Evolutionary conservation across 2,113 vertebrate species (phyloP), one percentile per base, ranked within the genome.

Genomic region (Caloenas nicobarica): DNA sequence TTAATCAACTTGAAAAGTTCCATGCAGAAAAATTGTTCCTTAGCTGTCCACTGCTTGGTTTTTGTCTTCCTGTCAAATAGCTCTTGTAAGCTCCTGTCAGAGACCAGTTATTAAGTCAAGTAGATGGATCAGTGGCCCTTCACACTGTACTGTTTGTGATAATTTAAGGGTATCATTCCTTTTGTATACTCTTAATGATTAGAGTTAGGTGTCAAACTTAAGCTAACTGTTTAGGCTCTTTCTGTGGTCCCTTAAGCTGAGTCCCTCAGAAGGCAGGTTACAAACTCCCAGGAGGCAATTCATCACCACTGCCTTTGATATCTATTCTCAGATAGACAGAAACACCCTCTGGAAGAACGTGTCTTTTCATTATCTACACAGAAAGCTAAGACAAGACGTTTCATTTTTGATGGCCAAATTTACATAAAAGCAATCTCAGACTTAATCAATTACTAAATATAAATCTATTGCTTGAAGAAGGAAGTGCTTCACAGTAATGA

Each of bases 361-460:
- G 6, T 86, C 60, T 81, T 42, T 83, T 91, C 23, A 65, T 34
- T 78, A 54, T 94, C 71, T 78, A 51, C 13, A 51, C 23, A 92
- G 80, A 94, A 93, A 90, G n/a, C 68, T 40, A 61, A 86, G 62
- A 81, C 48, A 82, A 85, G 71, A 15, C 21, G 46, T 74, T 90
- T 78, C 24, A 56, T 42, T 74, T 86, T 42, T 86, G 86, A 88
- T 71, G 31, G 13, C 8, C n/a, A 91, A 64, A 95, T 96, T 95
- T 95, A 56, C 76, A 86, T 95, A 96, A 95, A 97, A 97, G 88
- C 64, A 93, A 92, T 96, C 92, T 94, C 88, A 80, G 76, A 54
- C 31, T 95, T 95, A 83, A 96, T 91, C 71, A 96, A 81, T 94
- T 92, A 70, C 88, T 94, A 95, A 77, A 78, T 77, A 89, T 89